A percentile compares a stretch with the other conserved stretches of the same genome.
These are phyloP conservation scores for Amniataba percoides DNA, from an alignment of 2,797 vertebrate species.

Conservation along the genomic window DNA sequence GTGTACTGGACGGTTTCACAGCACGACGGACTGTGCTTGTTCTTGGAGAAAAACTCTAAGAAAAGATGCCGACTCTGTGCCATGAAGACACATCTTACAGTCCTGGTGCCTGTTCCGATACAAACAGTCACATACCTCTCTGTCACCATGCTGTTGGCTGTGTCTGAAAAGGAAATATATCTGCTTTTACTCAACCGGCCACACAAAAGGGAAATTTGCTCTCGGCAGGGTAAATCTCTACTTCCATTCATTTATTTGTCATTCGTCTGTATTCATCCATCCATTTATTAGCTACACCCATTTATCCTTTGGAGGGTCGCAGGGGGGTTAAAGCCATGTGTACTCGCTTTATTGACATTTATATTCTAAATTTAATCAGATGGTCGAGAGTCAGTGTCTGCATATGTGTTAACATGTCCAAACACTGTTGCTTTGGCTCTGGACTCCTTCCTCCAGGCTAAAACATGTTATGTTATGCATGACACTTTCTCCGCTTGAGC, in stretches of 20 bases:
- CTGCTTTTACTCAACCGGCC: constrained; percentile 4
- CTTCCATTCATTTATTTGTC: background rate
- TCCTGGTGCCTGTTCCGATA: constrained; percentile 44
- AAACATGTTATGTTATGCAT: no score
- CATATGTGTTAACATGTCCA: background rate
- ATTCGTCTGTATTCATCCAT: background rate
- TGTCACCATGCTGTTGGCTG: background rate
- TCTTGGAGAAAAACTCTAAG: constrained; percentile 1
- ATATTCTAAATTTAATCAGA: background rate
- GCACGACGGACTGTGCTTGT: background rate
- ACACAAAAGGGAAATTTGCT: background rate
- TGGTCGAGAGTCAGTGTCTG: background rate
- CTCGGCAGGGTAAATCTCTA: background rate
- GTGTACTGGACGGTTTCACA: constrained; percentile 7
- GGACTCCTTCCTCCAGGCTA: no score
- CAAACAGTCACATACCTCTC: constrained; percentile 15
- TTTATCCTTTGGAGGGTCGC: background rate
- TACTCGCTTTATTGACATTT: background rate
- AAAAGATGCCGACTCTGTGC: constrained; percentile 25
- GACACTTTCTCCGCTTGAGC: no score
- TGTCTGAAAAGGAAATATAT: constrained; percentile 39
- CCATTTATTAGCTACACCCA: background rate
- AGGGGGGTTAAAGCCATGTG: background rate
- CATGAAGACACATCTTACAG: constrained; percentile 16
- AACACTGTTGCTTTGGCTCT: background rate